Base-by-base conservation (phyloP, 2,113 vertebrate genomes). In the Brachirus orientalis region DNA sequence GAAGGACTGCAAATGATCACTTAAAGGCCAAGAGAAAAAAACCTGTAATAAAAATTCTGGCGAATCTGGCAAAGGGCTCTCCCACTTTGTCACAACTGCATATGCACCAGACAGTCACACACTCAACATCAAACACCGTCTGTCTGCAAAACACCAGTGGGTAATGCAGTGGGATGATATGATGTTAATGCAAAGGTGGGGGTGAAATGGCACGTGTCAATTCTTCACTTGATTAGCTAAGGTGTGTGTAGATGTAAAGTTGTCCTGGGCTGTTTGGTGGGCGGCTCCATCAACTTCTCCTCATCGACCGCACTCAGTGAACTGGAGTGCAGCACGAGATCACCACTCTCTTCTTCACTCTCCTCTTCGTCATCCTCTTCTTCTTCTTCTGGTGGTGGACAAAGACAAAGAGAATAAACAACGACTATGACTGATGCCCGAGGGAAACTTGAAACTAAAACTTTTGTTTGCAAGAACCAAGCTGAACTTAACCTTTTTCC, bases 361-460 rank as follows among this genome's bases (percentile, higher is more conserved):
- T 97, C 95, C 2, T 97, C 96, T 0, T 96, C 95, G 7, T 96
- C 95, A 0, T 97, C 95, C 1, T 97, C 96, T 37, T 97, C 96
- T 89, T 90, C 85, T 40, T 89, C 83, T 40, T 87, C 89, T 82
- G 67, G 46, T 17, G 83, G 47, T 4, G 28, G n/a, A n/a, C n/a
- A n/a, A n/a, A 86, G 1, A 77, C 43, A 12, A 37, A 72, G 7
- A 4, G 28, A 18, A 18, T 37, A 40, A 46, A 33, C 1, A 6
- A 13, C 12, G 10, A 12, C 22, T 9, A 8, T 4, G 4, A 47
- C 37, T 10, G 18, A 47, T 2, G 9, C 10, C 6, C n/a, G n/a
- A n/a, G n/a, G n/a, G n/a, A n/a, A n/a, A n/a, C n/a, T n/a, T n/a
- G n/a, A 6, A 8, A 8, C 1, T 10, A 33, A 53, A 53, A 46